Evolutionary conservation across 2,113 vertebrate species (phyloP).

Genomic region (Edolisoma coerulescens): DNA sequence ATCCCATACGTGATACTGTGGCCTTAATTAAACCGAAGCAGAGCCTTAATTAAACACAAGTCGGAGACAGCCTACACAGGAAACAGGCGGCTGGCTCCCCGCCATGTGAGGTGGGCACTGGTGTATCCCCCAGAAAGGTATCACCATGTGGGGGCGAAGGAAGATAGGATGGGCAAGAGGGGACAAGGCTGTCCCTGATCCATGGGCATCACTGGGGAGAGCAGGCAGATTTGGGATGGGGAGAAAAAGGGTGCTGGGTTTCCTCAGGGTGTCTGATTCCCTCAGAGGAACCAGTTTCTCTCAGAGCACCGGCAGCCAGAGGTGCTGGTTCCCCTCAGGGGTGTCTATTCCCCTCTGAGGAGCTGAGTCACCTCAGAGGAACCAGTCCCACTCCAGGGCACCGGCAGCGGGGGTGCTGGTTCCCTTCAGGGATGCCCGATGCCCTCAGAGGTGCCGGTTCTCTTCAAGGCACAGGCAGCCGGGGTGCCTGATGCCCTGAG

Average conservation of each 20-base stretch:
- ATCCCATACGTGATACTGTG: conserved; percentile 28
- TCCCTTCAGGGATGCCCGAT: background rate
- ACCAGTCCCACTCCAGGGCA: background rate
- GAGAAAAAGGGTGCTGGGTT: background rate
- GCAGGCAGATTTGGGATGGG: background rate
- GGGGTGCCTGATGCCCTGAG: background rate
- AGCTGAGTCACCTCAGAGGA: background rate
- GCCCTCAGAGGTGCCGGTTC: background rate
- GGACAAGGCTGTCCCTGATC: background rate
- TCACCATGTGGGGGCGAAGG: background rate
- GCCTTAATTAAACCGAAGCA: conserved; percentile 43
- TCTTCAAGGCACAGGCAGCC: background rate
- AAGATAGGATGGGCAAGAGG: background rate
- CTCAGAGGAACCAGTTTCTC: background rate
- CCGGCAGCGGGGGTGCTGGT: too few species aligned
- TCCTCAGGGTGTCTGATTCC: background rate
- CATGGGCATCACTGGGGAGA: background rate
- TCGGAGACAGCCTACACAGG: background rate
- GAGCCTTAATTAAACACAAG: conserved; percentile 53
- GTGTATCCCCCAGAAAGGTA: background rate
- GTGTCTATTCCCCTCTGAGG: background rate
- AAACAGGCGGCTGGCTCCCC: background rate
- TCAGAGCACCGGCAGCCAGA: background rate
- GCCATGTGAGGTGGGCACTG: background rate
- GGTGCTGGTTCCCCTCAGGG: background rate